Evolutionary conservation across 1,140 invertebrate genomes (phyloP).

Genomic region (Camponotus floridanus): DNA sequence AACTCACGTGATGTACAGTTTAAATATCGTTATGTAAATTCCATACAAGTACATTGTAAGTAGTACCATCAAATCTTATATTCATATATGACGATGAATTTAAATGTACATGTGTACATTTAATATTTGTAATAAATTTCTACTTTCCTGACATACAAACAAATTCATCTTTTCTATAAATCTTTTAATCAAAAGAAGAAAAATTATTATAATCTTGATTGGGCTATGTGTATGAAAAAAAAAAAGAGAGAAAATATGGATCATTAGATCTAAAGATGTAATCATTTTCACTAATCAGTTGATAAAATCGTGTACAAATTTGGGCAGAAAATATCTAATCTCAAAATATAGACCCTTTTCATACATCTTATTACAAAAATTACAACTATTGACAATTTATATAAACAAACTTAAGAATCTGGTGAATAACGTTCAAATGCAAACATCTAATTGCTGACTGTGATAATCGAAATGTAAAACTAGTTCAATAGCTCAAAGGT

Average conservation of each 20-base stretch:
- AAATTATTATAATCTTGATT: neutral
- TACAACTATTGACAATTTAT: neutral
- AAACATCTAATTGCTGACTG: neutral
- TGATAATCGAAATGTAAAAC: conserved; percentile 37
- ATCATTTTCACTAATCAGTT: no score
- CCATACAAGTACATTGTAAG: conserved; percentile 14
- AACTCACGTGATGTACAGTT: conserved; percentile 76
- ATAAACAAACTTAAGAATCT: neutral
- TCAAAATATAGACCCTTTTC: neutral
- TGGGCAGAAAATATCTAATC: no score
- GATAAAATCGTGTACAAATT: no score
- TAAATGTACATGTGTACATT: neutral
- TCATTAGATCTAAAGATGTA: no score
- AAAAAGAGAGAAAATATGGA: neutral
- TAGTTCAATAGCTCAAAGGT: conserved; percentile 22
- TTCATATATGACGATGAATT: neutral
- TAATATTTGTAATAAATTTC: conserved; percentile 9
- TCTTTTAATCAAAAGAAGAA: neutral
- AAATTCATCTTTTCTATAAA: conserved; percentile 18
- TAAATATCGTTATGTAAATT: conserved; percentile 42
- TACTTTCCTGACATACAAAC: neutral
- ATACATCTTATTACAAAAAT: neutral
- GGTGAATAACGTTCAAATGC: neutral
- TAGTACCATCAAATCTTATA: neutral
- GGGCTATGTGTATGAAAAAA: neutral